Evolutionary conservation across 64 coral and sea anemone species (phyloP), one percentile per base, ranked within the genome.

Genomic region (Hydrozoanthus tunicans): DNA sequence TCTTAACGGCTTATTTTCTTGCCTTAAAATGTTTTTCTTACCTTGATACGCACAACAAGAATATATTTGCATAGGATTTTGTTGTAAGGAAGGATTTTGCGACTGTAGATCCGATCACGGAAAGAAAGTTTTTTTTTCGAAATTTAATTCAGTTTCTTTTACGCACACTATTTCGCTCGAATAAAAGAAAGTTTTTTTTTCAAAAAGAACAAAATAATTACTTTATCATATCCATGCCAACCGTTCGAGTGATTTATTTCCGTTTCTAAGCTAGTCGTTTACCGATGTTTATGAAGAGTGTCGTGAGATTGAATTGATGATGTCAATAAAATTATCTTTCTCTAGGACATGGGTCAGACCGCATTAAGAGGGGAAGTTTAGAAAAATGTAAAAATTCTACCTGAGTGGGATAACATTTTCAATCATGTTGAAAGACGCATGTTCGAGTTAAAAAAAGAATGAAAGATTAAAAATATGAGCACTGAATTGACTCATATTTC

Each of bases 401-500:
- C 24, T 74, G 8, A 74, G 71, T 74, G 27, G 7, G 71, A 51
- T 74, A 74, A 3, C 7, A 74, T 74, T 74, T 24, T 74, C 71
- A 51, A 74, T 24, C 9, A 74, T 74, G 71, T 74, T 74, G 71
- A 74, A 74, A 74, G 71, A 74, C 71, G 26, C 10, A 10, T 27
- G 27, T 74, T 51, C 26, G 24, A 74, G 71, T 43, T 43, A 32
- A 51, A 32, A 12, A 17, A 9, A 9, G 5, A 17, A 71, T 13
- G 69, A 24, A 6, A 25, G 69, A 71, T 6, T 9, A 6, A 25
- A 7, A 51, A 9, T 8, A 73, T 23, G 51, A 32, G 17, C 69
- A 25, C 17, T 17, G 69, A 74, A 43, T 6, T 74, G 4, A 32
- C 71, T 74, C 71, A 12, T 11, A 74, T 74, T 74, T 74, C 71